Conservation (phyloP, 2,113 vertebrate genomes). For the Phalacrocorax pelagicus region DNA sequence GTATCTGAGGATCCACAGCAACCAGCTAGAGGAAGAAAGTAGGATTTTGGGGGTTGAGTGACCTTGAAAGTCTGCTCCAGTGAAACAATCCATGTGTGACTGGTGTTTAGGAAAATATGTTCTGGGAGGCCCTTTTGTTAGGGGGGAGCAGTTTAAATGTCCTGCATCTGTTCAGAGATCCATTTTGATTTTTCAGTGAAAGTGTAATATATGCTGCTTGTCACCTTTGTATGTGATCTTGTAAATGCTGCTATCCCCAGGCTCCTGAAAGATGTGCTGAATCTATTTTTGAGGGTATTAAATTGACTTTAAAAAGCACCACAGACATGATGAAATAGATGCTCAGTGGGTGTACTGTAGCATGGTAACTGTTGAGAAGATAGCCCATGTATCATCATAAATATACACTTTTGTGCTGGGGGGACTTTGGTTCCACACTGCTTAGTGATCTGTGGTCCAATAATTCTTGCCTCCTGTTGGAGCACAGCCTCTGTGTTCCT, state of each 20-base stretch:
- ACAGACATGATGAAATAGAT: neutral
- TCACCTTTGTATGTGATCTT: neutral
- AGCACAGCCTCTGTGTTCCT: neutral
- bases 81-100: neutral
- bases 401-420: neutral
- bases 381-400: neutral
- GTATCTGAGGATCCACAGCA: neutral
- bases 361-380: neutral
- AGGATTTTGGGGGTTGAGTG: neutral
- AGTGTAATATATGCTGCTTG: neutral
- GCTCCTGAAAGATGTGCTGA: neutral
- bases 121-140: neutral
- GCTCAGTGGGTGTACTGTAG: neutral
- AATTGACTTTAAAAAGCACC: neutral
- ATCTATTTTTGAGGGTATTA: neutral
- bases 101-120: neutral
- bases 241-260: neutral
- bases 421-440: neutral
- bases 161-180: neutral
- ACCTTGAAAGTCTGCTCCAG: constrained; percentile 24
- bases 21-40: neutral
- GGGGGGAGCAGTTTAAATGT: neutral
- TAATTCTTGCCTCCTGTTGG: neutral
- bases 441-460: neutral
- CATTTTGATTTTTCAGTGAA: neutral